Base-by-base conservation (phyloP, 2,888 invertebrate genomes). In the Hydriomena furcata region DNA sequence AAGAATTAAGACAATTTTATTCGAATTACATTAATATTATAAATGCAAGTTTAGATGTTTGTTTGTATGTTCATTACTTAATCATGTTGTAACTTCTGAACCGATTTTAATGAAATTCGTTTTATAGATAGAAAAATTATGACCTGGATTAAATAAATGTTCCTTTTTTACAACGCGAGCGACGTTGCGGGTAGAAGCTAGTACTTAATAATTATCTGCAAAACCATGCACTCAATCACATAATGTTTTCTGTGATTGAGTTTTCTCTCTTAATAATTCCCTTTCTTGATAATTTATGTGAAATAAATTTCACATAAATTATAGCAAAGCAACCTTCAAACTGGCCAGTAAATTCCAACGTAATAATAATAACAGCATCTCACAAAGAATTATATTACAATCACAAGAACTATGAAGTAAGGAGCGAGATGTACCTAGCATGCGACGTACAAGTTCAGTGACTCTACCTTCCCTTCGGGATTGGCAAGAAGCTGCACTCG, bases 391-490 rank as follows among this genome's bases (percentile, higher is more conserved):
- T 79, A 82, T 81, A 83, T 82, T 77, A 76, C 79, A 83, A 87
- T 86, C 83, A 81, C 79, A 79, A 84, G 80, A 81, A 80, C 82
- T 82, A 82, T 81, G 84, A 84, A 82, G 84, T 81, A 74, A 76
- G 77, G 73, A 79, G 73, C 79, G 73, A 83, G 82, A 79, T 79
- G 76, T 73, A 41, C 41, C 41, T 41, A 78, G 76, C 80, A 75
- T 76, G 79, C 83, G 81, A 82, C 80, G 79, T 77, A 75, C 79
- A 85, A 84, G 88, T 88, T 88, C 88, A 88, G 66, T 87, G 88
- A 88, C 87, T 84, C 73, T 73, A 73, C 82, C 79, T 81, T 87
- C 79, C 83, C 84, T 82, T 77, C 76, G 76, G 78, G 79, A 80
- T 79, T 75, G 76, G 83, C 83, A 84, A 85, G 85, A 84, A 83